Evolutionary conservation across 2,113 vertebrate species (phyloP), one percentile per base, ranked within the genome.

Genomic region (Brienomyrus longianalis): DNA sequence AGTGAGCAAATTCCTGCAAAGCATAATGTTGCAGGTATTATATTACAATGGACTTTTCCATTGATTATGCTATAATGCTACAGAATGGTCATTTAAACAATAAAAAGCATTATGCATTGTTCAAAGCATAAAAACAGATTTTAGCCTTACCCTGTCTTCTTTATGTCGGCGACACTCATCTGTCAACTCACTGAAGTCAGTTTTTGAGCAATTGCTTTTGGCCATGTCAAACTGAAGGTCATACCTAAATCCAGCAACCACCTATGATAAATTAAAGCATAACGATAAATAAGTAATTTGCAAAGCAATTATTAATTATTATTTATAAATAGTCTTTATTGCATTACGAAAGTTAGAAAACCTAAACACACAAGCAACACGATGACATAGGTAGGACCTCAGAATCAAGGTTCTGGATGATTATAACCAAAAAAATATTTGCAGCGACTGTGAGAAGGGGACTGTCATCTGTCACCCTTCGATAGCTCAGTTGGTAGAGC

Each of bases 201-300:
- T 19, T 94, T 97, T 99, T 91, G 96, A 92, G 85, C 98, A 99
- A 54, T 94, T 96, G n/a, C 96, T 98, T 92, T 96, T 96, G 91
- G 83, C 59, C 89, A 98, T 93, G 21, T 95, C 90, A 89, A 97
- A 98, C 31, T 5, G 91, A 54, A 98, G n/a, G 43, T 89, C 1
- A 59, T 95, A 98, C 89, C 96, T 96, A 92, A 95, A 95, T 91
- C 97, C 97, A 86, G 94, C 92, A 23, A 98, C 94, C 89, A 98
- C 97, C 98, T 99, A 50, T 92, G 95, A 2, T 84, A 83, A 89
- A 31, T 87, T 15, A 39, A 1, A 59, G 1, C 52, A 62, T 50
- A 17, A 23, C 6, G 1, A 59, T 35, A 52, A 23, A 89, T 27
- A 86, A 86, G 45, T 50, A 39, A 43, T 43, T 80, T 43, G 7